Evolutionary conservation across 2,797 vertebrate species (phyloP).

Genomic region (Eidolon dupreanum): DNA sequence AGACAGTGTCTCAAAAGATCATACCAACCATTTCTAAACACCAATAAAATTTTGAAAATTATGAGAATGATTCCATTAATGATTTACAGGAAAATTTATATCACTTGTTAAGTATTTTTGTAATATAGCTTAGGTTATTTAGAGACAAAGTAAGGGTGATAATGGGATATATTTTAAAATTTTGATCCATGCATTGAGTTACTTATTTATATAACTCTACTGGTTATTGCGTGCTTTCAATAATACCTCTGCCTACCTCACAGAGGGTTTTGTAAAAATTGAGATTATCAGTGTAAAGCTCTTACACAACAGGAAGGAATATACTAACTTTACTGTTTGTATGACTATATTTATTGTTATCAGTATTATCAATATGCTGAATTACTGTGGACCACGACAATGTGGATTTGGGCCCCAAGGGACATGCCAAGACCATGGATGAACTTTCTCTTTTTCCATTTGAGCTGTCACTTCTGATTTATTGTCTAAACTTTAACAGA

Average conservation of each 20-base stretch:
- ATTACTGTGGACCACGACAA: too few relatives aligned
- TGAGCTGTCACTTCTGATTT: neutral
- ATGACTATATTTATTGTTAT: neutral
- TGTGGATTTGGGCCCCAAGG: neutral
- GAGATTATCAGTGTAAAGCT: neutral
- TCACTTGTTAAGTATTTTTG: neutral
- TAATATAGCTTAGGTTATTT: neutral
- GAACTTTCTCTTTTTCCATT: neutral
- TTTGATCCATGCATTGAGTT: neutral
- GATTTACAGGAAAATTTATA: neutral
- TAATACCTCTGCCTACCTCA: neutral
- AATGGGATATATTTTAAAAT: neutral
- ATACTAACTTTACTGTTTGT: neutral
- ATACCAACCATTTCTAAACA: neutral
- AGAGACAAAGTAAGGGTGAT: neutral
- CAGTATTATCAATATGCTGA: neutral
- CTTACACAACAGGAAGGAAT: neutral
- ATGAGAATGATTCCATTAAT: neutral
- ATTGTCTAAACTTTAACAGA: neutral
- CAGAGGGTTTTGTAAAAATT: neutral
- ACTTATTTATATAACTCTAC: neutral
- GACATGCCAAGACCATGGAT: neutral
- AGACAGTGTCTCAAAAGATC: neutral
- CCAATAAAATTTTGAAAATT: neutral
- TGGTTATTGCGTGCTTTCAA: neutral